phyloP scores from a whole-genome alignment of 2,888 invertebrate genomes.

The Ochropacha duplaris region DNA sequence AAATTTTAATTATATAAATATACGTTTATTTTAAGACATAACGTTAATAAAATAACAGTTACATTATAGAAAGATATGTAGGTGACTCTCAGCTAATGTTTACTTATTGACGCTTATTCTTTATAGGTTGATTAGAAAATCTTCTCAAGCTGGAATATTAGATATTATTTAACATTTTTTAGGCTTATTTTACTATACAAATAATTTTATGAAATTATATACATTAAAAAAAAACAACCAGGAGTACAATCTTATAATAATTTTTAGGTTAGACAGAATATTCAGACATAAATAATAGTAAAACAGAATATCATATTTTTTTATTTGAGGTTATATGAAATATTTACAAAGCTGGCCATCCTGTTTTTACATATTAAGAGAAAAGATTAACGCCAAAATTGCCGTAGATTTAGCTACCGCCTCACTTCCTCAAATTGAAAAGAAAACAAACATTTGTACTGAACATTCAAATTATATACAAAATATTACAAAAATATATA shows the following conservation, averaged over 20 bases:
- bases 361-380: constrained; percentile 52
- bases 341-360: constrained; percentile 23
- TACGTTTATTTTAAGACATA: background rate
- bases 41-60: too few relatives aligned
- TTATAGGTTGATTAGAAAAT: background rate
- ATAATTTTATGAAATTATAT: background rate
- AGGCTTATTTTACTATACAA: background rate
- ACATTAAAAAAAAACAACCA: background rate
- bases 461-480: constrained; percentile 50
- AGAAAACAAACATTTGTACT: constrained; percentile 50
- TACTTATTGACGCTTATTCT: background rate
- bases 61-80: background rate
- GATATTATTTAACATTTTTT: background rate
- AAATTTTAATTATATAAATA: background rate
- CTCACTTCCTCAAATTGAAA: constrained; percentile 25
- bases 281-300: constrained; percentile 45
- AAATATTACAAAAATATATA: constrained; percentile 34
- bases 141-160: background rate
- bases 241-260: constrained; percentile 15
- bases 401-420: constrained; percentile 48
- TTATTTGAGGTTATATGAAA: constrained; percentile 29
- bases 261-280: constrained; percentile 21
- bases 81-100: background rate
- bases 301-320: constrained; percentile 24
- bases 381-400: constrained; percentile 40